phyloP scores from a whole-genome alignment of 2,888 invertebrate genomes.

The Scaptomyza tumidula region DNA sequence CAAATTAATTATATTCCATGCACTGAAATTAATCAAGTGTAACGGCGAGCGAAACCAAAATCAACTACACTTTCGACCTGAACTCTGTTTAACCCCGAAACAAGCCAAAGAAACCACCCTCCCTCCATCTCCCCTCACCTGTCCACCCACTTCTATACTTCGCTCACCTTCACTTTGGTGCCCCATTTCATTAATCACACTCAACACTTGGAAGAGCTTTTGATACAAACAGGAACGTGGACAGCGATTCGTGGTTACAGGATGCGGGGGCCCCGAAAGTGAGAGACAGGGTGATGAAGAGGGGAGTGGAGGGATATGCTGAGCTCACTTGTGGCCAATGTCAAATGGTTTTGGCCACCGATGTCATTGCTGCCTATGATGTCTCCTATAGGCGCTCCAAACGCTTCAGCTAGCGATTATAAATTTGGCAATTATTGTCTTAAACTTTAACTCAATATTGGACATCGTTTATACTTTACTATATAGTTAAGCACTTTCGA shows the following conservation, averaged over 20 bases:
- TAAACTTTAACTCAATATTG: neutral
- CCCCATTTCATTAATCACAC: constrained; percentile 78
- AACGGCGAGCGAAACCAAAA: constrained; percentile 53
- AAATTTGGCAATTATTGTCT: neutral
- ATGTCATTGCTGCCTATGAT: neutral
- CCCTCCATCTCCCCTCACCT: constrained; percentile 1
- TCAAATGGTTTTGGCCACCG: constrained; percentile 59
- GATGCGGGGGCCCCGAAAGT: neutral
- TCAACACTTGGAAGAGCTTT: constrained; percentile 62
- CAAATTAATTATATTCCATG: constrained; percentile 79
- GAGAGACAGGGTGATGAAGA: neutral
- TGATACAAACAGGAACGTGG: constrained; percentile 31
- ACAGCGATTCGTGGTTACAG: constrained; percentile 4
- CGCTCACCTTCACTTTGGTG: constrained; percentile 12
- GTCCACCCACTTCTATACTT: neutral
- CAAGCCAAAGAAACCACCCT: constrained; percentile 43
- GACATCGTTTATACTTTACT: neutral
- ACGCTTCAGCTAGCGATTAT: constrained; percentile 42
- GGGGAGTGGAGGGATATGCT: constrained; percentile 20
- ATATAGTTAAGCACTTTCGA: neutral
- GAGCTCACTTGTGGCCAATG: constrained; percentile 62
- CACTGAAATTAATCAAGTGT: constrained; percentile 77
- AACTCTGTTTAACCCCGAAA: constrained; percentile 76
- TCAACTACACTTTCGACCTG: constrained; percentile 65
- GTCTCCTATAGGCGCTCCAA: constrained; percentile 18